Evolutionary conservation across 2,888 invertebrate genomes (phyloP).

Genomic region (Trissolcus brochymenae): DNA sequence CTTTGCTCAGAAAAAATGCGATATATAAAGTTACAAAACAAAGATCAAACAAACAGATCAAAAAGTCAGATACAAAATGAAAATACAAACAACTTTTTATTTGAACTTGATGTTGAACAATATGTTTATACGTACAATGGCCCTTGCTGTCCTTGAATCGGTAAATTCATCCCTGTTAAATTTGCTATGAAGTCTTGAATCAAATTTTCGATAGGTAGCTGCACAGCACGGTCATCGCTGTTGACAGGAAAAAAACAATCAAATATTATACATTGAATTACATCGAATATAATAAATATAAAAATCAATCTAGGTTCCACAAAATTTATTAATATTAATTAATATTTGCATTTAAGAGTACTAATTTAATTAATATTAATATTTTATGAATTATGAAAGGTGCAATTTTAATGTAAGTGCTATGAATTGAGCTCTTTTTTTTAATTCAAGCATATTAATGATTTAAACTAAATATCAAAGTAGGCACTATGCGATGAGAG

Average conservation of each 20-base stretch:
- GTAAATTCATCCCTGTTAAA: constrained; percentile 75
- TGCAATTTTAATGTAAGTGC: not conserved
- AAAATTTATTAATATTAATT: not conserved
- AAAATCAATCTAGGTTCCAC: not conserved
- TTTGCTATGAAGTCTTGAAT: constrained; percentile 80
- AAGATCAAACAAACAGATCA: not conserved
- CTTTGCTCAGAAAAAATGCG: not conserved
- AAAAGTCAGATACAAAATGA: constrained; percentile 5
- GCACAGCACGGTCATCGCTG: constrained; percentile 59
- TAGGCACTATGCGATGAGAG: constrained; percentile 32
- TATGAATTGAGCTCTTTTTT: constrained; percentile 1
- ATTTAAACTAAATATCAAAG: not conserved
- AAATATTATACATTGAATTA: constrained; percentile 1
- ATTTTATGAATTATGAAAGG: no score
- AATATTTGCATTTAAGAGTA: not conserved
- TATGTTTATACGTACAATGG: constrained; percentile 73
- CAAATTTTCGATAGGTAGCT: constrained; percentile 77
- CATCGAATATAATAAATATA: not conserved
- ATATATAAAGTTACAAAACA: not conserved
- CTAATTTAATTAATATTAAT: not conserved
- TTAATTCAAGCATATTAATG: constrained; percentile 7
- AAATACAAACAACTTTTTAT: not conserved
- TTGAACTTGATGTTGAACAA: no score
- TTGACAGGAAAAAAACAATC: constrained; percentile 34
- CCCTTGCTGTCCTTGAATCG: constrained; percentile 69